These are phyloP conservation scores for Sebastes paucispinis DNA, from an alignment of 2,797 vertebrate genomes.

Conservation along the genomic window DNA sequence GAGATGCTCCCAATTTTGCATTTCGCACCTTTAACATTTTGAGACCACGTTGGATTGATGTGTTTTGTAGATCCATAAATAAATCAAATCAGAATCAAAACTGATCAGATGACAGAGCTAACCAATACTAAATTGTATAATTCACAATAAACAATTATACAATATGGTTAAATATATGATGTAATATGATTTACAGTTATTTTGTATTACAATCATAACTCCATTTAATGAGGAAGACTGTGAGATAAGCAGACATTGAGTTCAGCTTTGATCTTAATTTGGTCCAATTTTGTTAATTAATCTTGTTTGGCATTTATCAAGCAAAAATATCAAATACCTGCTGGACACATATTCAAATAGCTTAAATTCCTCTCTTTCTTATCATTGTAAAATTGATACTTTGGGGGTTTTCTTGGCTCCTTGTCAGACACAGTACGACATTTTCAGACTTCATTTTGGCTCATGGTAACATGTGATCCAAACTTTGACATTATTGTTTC, in stretches of 20 bases:
- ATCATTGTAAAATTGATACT: background rate
- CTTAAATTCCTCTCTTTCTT: background rate
- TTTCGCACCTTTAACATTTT: background rate
- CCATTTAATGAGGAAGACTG: background rate
- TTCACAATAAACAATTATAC: background rate
- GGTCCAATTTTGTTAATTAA: background rate
- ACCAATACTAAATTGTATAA: background rate
- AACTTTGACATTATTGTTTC: background rate
- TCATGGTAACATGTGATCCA: background rate
- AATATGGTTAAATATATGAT: background rate
- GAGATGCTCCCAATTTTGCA: too few species aligned
- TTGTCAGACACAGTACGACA: background rate
- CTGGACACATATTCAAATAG: background rate
- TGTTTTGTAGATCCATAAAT: background rate
- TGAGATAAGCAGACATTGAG: background rate
- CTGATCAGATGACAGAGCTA: background rate
- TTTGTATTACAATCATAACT: background rate
- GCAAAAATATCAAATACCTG: background rate
- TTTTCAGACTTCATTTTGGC: background rate
- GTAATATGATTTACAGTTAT: fast-evolving
- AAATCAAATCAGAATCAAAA: background rate
- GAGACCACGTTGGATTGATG: background rate
- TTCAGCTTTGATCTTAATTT: background rate
- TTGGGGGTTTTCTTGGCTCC: background rate
- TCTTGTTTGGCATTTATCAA: background rate